These are phyloP conservation scores for Leucania comma DNA, from an alignment of 2,888 invertebrate genomes.

Conservation along the genomic window DNA sequence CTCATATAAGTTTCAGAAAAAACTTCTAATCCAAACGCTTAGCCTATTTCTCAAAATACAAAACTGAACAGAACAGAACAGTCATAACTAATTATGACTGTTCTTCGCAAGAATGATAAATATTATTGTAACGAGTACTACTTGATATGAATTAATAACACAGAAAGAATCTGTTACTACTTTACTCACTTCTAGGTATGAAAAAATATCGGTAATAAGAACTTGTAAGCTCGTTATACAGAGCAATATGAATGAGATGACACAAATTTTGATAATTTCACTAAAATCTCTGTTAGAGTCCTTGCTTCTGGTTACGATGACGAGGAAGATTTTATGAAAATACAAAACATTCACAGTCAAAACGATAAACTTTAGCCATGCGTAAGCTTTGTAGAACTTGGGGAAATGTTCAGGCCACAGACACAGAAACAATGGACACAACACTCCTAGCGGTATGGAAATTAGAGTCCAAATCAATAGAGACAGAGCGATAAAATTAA, in stretches of 20 bases:
- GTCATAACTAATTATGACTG: not conserved
- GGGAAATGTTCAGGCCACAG: not conserved
- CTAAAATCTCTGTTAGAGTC: slow-evolving; percentile 36
- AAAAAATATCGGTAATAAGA: slow-evolving; percentile 73
- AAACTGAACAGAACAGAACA: too few relatives aligned
- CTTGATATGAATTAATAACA: slow-evolving; percentile 69
- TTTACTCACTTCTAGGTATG: slow-evolving; percentile 34
- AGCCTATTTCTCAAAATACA: too few relatives aligned
- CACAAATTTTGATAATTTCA: slow-evolving; percentile 60
- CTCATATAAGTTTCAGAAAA: not conserved
- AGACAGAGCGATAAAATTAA: slow-evolving; percentile 66
- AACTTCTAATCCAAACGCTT: too few relatives aligned
- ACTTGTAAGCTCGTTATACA: slow-evolving; percentile 79
- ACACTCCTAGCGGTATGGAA: slow-evolving; percentile 70
- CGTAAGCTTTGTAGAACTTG: slow-evolving; percentile 68
- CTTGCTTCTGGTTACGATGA: slow-evolving; percentile 63
- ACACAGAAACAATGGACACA: slow-evolving; percentile 58
- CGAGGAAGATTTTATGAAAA: slow-evolving; percentile 77
- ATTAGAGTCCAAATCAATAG: slow-evolving; percentile 70
- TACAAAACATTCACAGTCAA: slow-evolving; percentile 74
- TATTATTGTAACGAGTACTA: slow-evolving; percentile 63
- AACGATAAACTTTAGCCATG: slow-evolving; percentile 74
- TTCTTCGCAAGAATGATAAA: slow-evolving; percentile 63
- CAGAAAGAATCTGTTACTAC: slow-evolving; percentile 37
- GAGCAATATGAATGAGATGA: slow-evolving; percentile 76